These are phyloP conservation scores for Laothoe populi DNA, from an alignment of 2,888 invertebrate species.

Conservation along the genomic window DNA sequence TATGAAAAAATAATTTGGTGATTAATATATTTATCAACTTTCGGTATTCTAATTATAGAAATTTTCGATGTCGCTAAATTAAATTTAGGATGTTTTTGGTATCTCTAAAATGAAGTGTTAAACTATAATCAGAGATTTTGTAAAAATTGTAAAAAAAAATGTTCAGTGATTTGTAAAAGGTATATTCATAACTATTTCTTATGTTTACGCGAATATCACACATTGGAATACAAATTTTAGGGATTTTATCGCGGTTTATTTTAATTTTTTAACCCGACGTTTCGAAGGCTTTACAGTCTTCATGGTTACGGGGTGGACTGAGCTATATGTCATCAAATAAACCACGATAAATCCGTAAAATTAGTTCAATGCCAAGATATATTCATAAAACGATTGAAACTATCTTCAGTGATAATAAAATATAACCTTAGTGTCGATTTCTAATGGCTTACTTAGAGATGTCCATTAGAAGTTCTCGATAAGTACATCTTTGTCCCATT, in stretches of 20 bases:
- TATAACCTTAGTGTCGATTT: background rate
- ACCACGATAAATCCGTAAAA: no score
- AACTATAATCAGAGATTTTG: background rate
- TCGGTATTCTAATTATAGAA: background rate
- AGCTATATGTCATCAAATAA: no score
- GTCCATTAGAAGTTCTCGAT: no score
- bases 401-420: background rate
- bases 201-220: no score
- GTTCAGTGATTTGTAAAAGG: background rate
- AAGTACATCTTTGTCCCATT: background rate
- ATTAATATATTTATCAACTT: conserved; percentile 15
- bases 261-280: no score
- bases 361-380: no score
- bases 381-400: background rate
- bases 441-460: background rate
- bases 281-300: no score
- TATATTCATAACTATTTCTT: no score
- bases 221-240: no score
- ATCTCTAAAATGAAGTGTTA: background rate
- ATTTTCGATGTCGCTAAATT: background rate
- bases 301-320: no score
- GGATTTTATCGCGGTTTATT: no score
- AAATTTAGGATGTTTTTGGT: background rate
- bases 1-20: conserved; percentile 1
- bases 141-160: background rate